Conservation (phyloP, 2,113 vertebrate genomes). For the Stigmatopora nigra region DNA sequence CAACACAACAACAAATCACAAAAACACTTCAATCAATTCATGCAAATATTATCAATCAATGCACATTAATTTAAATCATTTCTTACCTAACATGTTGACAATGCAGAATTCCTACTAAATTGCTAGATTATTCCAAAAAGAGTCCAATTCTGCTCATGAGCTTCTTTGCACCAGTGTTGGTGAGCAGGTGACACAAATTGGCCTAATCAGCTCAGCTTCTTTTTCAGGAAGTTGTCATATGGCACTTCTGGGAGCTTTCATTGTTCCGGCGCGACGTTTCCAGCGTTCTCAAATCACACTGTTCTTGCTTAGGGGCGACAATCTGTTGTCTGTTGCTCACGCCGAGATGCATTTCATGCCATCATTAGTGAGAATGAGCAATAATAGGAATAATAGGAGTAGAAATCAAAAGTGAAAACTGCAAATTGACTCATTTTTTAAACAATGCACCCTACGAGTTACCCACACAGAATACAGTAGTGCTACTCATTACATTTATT, state of each 20-base stretch:
- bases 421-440: background rate
- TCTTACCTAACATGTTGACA: background rate
- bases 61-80: background rate
- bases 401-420: background rate
- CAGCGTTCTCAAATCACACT: background rate
- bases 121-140: background rate
- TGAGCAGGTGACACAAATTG: slow-evolving; percentile 11
- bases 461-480: background rate
- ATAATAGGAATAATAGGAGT: background rate
- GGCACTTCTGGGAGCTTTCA: background rate
- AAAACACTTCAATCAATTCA: too few species aligned
- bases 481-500: too few species aligned
- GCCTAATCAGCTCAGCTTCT: slow-evolving; percentile 3
- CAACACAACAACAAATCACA: too few species aligned
- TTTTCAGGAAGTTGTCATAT: slow-evolving; percentile 1
- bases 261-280: slow-evolving; percentile 3
- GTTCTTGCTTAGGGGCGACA: slow-evolving; percentile 7
- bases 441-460: background rate
- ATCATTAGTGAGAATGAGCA: slow-evolving; percentile 1
- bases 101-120: background rate
- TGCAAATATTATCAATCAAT: too few species aligned
- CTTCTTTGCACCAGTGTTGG: background rate
- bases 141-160: background rate
- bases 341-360: background rate
- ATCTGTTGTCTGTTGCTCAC: slow-evolving; percentile 5